These are phyloP conservation scores for Enteromius trimaculatus DNA, from an alignment of 2,797 vertebrate genomes.

Conservation along the genomic window DNA sequence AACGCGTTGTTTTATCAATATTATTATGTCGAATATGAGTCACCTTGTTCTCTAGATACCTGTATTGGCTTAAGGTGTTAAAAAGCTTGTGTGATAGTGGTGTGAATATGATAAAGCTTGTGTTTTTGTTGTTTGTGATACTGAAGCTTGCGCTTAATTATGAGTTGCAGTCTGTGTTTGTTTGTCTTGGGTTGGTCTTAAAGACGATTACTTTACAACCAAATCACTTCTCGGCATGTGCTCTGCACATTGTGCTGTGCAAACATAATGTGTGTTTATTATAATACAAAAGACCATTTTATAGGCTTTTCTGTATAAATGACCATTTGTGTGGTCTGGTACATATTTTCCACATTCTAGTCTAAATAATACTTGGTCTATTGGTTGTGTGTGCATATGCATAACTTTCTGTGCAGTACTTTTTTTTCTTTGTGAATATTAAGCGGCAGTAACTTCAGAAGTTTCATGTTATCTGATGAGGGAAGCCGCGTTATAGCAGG, in stretches of 20 bases:
- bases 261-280: background rate
- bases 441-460: slow-evolving; percentile 16
- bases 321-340: slow-evolving; percentile 16
- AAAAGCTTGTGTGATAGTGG: background rate
- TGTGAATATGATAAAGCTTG: background rate
- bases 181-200: background rate
- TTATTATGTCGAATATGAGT: background rate
- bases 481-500: slow-evolving; percentile 34
- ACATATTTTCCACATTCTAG: slow-evolving; percentile 12
- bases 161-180: slow-evolving; percentile 2
- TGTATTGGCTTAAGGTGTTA: background rate
- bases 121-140: slow-evolving; percentile 19
- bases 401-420: slow-evolving; percentile 3
- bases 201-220: slow-evolving; percentile 53
- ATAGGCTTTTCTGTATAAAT: slow-evolving; percentile 16
- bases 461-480: slow-evolving; percentile 40
- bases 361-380: background rate
- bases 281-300: slow-evolving; percentile 12
- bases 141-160: slow-evolving; percentile 37
- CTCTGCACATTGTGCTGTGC: slow-evolving; percentile 36
- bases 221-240: slow-evolving; percentile 36
- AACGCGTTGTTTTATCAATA: background rate
- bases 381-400: background rate
- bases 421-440: background rate
- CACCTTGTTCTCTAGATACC: background rate